Evolutionary conservation across 2,797 vertebrate genomes (phyloP).

Genomic region (Pogoniulus pusillus): DNA sequence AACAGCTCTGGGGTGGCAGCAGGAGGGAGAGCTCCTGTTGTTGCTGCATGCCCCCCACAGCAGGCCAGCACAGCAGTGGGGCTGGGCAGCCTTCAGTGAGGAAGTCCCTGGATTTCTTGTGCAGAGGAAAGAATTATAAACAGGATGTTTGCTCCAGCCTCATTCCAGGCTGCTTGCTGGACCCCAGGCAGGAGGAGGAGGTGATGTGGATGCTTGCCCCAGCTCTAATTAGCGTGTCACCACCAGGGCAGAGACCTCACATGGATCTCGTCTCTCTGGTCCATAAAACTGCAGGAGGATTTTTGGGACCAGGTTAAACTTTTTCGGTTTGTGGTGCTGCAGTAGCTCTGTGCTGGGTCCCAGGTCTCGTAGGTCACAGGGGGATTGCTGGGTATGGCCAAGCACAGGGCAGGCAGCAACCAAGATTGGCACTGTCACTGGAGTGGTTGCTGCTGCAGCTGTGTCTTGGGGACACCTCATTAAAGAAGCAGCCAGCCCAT

Average conservation of each 20-base stretch:
- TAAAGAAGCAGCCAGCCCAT: neutral
- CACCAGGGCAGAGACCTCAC: neutral
- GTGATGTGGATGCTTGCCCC: neutral
- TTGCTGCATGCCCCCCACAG: accelerated
- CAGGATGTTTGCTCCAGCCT: constrained; percentile 41
- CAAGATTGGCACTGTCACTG: neutral
- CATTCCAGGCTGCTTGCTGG: neutral
- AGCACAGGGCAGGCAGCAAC: no score
- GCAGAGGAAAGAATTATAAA: neutral
- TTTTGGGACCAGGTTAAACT: neutral
- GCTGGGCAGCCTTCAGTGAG: neutral
- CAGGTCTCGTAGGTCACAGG: accelerated
- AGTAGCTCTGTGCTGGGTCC: neutral
- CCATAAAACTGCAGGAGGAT: neutral
- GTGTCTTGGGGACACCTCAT: neutral
- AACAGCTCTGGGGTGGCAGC: neutral
- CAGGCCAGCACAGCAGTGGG: neutral
- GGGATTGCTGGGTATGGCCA: accelerated
- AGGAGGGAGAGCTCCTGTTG: neutral
- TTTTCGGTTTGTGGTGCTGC: accelerated
- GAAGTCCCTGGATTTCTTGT: neutral
- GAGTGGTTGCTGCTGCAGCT: neutral
- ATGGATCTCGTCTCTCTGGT: accelerated
- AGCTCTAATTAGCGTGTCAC: neutral
- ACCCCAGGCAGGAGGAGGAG: neutral